Base-by-base conservation (phyloP, 2,888 invertebrate genomes). In the Calameuta filiformis region DNA sequence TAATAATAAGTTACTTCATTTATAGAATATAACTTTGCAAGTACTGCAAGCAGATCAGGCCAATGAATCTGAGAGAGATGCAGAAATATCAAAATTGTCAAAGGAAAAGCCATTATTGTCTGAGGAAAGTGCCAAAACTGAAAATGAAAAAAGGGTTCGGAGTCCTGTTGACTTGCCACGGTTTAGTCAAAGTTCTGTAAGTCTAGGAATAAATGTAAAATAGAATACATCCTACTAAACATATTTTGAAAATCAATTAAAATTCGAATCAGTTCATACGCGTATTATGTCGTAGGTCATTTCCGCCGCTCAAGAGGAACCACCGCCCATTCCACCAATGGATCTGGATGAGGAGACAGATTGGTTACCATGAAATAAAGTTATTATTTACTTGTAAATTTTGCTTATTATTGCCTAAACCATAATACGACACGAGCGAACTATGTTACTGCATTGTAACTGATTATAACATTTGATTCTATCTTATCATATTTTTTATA, bases 301-400 rank as follows among this genome's bases (percentile, higher is more conserved):
- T 78, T 77, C 85, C 33, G 78, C 75, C 37, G 79, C 78, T 69
- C 82, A 82, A 76, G 85, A 86, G 30, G 86, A 86, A 82, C 88
- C 89, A 71, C 89, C 90, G 31, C 88, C 89, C 31, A 85, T 90
- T 78, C 87, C 88, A 34, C 86, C 85, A 4, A 84, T 87, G 73
- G 88, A 86, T 73, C 80, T 83, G 1, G 86, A 85, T 73, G 75
- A 80, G 56, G 82, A 86, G 37, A 80, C 76, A n/a, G 84, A 87
- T 23, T 83, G 78, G 82, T 80, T 75, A 74, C 37, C 35, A 34
- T 74, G 30, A 74, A 56, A 56, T 56, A 56, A 56, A 56, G 56
- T 23, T 56, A 23, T 56, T 56, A 56, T 56, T 56, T 23, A 23
- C 56, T 56, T 56, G 56, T 56, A 56, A 2, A 56, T 56, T 56